Conservation (phyloP, 1,140 invertebrate species). For the Aplysia californica region DNA sequence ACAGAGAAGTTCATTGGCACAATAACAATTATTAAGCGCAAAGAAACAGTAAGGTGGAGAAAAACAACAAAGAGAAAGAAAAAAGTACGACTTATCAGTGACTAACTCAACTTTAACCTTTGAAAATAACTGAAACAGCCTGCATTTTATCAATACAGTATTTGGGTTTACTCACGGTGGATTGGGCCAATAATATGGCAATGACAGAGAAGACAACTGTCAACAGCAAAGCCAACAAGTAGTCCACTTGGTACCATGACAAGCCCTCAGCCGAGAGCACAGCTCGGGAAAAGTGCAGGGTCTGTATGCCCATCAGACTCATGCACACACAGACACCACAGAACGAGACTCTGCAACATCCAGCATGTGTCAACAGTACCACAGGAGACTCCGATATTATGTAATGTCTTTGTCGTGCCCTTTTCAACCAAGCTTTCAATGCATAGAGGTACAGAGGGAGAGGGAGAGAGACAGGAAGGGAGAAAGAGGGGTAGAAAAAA, state of each 20-base stretch:
- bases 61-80: too few relatives aligned
- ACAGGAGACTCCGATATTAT: background rate
- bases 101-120: too few relatives aligned
- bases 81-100: too few relatives aligned
- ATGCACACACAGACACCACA: slow-evolving; percentile 14
- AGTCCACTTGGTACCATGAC: slow-evolving; percentile 11
- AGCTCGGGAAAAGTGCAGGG: background rate
- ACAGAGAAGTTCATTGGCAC: too few relatives aligned
- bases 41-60: too few relatives aligned
- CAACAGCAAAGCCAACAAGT: background rate
- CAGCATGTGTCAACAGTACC: background rate
- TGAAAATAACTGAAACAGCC: too few relatives aligned
- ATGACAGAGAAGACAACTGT: background rate
- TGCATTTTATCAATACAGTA: background rate
- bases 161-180: background rate
- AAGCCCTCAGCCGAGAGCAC: slow-evolving; percentile 1
- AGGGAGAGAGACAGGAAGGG: background rate
- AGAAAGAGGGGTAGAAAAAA: background rate
- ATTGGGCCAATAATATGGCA: background rate
- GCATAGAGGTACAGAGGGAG: background rate
- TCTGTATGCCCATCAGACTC: background rate
- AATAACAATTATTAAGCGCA: too few relatives aligned
- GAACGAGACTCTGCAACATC: background rate
- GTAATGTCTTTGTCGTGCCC: too few relatives aligned
- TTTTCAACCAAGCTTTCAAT: background rate